Evolutionary conservation across 2,888 invertebrate species (phyloP).

Genomic region (Atherix ibis): DNA sequence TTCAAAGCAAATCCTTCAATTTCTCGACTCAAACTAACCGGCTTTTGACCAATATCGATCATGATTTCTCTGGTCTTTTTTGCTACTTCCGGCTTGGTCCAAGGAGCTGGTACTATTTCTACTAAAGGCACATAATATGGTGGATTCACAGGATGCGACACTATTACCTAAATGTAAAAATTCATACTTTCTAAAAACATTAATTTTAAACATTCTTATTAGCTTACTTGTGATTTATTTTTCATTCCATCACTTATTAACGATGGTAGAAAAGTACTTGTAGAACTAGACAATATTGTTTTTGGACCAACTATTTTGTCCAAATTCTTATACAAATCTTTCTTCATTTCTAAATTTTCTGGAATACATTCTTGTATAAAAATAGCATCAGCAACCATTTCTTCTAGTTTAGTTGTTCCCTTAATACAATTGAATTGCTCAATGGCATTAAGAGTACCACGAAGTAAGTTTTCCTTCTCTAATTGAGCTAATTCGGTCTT

Average conservation of each 20-base stretch:
- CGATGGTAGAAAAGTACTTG: conserved; percentile 84
- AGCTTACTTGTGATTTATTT: conserved; percentile 44
- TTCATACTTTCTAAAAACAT: background rate
- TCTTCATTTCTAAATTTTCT: conserved; percentile 72
- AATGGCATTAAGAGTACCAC: conserved; percentile 56
- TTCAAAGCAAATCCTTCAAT: conserved; percentile 87
- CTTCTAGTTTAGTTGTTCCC: conserved; percentile 51
- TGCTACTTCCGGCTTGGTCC: conserved; percentile 69
- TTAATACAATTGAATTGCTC: conserved; percentile 64
- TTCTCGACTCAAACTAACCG: conserved; percentile 72
- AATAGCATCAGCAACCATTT: conserved; percentile 57
- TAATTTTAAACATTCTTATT: conserved; percentile 1
- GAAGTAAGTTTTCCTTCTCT: conserved; percentile 53
- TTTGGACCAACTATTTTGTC: conserved; percentile 60
- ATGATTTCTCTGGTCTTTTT: conserved; percentile 57
- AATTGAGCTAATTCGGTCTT: conserved; percentile 52
- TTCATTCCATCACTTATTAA: conserved; percentile 64
- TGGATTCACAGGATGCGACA: conserved; percentile 92
- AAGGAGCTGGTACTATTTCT: conserved; percentile 87
- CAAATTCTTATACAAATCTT: conserved; percentile 57
- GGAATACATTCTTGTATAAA: conserved; percentile 91
- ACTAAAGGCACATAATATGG: conserved; percentile 92
- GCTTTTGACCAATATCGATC: conserved; percentile 81
- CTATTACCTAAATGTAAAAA: conserved; percentile 26
- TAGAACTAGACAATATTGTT: conserved; percentile 81